phyloP scores from a whole-genome alignment of 2,113 vertebrate species.

The Illadopsis cleaveri region DNA sequence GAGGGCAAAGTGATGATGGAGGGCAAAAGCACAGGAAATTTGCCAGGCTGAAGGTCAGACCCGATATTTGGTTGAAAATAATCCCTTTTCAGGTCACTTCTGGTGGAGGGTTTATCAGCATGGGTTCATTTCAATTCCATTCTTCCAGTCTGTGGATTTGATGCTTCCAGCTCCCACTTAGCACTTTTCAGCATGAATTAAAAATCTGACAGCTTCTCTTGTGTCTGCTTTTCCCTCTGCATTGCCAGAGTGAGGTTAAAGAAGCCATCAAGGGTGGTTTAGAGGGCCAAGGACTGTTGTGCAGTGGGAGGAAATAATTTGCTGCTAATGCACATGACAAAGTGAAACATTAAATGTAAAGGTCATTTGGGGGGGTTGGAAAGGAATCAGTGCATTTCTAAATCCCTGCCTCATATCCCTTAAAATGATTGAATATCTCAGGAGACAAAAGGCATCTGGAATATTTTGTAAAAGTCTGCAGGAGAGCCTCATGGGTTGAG shows the following conservation, averaged over 20 bases:
- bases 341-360: background rate
- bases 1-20: background rate
- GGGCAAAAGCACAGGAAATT: background rate
- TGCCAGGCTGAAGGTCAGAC: background rate
- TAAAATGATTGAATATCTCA: background rate
- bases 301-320: background rate
- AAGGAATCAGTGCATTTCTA: background rate
- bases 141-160: background rate
- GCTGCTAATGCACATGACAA: background rate
- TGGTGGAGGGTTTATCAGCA: background rate
- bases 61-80: background rate
- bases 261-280: background rate
- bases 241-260: background rate
- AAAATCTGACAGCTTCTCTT: constrained; percentile 20
- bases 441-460: background rate
- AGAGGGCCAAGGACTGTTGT: background rate
- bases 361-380: background rate
- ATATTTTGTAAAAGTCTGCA: background rate
- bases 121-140: background rate
- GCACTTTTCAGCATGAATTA: constrained; percentile 10
- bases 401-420: background rate
- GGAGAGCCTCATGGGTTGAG: background rate
- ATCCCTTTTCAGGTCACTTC: background rate
- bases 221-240: background rate
- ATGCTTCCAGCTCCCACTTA: background rate